Evolutionary conservation across 2,888 invertebrate genomes (phyloP).

Genomic region (Apamea sordens): DNA sequence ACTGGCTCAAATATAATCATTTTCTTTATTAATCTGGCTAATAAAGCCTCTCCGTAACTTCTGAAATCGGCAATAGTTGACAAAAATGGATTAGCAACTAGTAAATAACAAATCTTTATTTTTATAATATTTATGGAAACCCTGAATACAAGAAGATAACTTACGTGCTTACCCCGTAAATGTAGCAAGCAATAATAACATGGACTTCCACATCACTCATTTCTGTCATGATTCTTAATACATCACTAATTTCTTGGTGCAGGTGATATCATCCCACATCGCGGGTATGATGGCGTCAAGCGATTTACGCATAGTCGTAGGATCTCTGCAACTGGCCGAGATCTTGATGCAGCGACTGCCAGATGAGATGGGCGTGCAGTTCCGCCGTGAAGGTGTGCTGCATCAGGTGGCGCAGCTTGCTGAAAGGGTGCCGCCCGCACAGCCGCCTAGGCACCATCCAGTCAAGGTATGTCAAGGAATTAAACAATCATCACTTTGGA

Average conservation of each 20-base stretch:
- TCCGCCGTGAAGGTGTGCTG: slow-evolving; percentile 99
- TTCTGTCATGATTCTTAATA: neutral
- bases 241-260: slow-evolving; percentile 10
- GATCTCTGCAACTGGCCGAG: slow-evolving; percentile 98
- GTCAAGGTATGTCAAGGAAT: slow-evolving; percentile 76
- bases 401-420: slow-evolving; percentile 93
- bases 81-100: neutral
- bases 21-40: neutral
- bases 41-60: neutral
- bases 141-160: neutral
- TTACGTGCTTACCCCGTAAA: neutral
- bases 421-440: slow-evolving; percentile 74
- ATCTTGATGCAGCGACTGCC: slow-evolving; percentile 99
- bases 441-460: slow-evolving; percentile 89
- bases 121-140: neutral
- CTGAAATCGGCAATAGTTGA: neutral
- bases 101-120: neutral
- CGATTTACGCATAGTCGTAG: slow-evolving; percentile 98
- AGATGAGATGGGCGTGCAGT: slow-evolving; percentile 98
- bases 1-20: neutral
- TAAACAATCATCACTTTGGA: neutral
- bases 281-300: slow-evolving; percentile 99
- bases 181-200: neutral
- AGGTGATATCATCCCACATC: slow-evolving; percentile 98
- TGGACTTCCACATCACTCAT: neutral